Conservation (phyloP, 1,140 invertebrate genomes). For the Berghia stephanieae region DNA sequence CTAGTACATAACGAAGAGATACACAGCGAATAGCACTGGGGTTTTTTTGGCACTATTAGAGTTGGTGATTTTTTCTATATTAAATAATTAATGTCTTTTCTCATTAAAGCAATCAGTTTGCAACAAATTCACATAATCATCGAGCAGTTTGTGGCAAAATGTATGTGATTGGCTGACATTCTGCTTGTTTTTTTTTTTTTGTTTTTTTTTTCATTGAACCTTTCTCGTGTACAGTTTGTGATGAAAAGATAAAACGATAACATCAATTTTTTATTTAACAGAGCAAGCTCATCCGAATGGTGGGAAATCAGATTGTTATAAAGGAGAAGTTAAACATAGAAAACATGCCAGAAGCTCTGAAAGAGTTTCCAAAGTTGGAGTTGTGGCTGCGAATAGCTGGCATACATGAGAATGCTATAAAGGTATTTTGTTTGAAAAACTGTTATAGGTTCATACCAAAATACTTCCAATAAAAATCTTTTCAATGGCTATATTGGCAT, state of each 20-base stretch:
- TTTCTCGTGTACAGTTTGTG: not conserved
- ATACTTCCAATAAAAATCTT: not conserved
- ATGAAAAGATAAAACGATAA: not conserved
- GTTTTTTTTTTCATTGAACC: no score
- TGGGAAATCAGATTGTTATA: conserved; percentile 87
- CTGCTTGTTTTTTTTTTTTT: no score
- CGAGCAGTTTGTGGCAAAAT: not conserved
- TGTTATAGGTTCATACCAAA: not conserved
- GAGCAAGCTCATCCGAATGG: conserved; percentile 93
- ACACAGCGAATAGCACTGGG: no score
- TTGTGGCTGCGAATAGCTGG: conserved; percentile 94
- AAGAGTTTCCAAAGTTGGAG: conserved; percentile 76
- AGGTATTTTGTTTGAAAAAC: conserved; percentile 68
- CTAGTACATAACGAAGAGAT: no score
- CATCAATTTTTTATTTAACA: conserved; percentile 66
- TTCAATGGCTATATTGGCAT: not conserved
- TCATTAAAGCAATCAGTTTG: no score
- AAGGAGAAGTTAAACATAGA: conserved; percentile 75
- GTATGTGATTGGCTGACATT: not conserved
- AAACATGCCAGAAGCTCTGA: conserved; percentile 47
- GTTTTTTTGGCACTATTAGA: no score
- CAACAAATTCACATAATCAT: no score
- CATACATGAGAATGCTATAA: conserved; percentile 76
- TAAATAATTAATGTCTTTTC: no score
- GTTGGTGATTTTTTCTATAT: no score